Conservation (phyloP, 2,113 vertebrate genomes). For the Pachyramphus minor region DNA sequence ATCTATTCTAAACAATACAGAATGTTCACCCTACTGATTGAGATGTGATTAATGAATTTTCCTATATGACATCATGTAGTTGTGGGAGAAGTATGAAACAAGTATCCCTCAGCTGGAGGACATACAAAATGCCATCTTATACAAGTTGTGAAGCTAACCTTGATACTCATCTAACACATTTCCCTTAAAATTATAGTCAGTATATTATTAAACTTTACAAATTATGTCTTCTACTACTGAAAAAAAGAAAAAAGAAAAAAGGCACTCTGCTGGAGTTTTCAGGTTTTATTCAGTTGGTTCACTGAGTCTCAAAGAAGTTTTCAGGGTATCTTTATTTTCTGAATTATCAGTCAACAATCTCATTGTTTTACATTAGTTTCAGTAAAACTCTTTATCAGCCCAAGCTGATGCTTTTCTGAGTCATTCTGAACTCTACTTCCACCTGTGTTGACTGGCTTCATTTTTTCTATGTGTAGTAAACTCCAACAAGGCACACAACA, state of each 20-base stretch:
- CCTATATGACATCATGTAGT: neutral
- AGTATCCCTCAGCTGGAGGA: neutral
- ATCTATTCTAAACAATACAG: neutral
- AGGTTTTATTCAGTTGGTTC: neutral
- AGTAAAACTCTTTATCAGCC: neutral
- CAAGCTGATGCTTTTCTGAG: neutral
- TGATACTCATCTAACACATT: fast-evolving
- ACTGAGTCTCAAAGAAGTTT: neutral
- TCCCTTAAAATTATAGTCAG: neutral
- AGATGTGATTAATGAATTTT: neutral
- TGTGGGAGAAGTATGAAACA: neutral
- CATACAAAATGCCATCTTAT: neutral
- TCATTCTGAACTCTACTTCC: neutral
- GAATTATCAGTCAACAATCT: neutral
- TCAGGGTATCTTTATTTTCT: neutral
- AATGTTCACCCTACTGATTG: neutral
- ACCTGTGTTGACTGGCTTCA: neutral
- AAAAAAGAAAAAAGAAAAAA: neutral
- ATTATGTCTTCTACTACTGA: neutral
- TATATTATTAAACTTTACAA: neutral
- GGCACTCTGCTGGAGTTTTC: neutral
- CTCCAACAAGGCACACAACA: neutral
- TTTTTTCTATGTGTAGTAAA: neutral
- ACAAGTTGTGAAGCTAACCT: neutral
- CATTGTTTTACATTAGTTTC: neutral